A percentile compares a stretch with the other conserved stretches of the same genome.
Conservation (phyloP, 2,888 invertebrate species). For the Gnatocerus cornutus region DNA sequence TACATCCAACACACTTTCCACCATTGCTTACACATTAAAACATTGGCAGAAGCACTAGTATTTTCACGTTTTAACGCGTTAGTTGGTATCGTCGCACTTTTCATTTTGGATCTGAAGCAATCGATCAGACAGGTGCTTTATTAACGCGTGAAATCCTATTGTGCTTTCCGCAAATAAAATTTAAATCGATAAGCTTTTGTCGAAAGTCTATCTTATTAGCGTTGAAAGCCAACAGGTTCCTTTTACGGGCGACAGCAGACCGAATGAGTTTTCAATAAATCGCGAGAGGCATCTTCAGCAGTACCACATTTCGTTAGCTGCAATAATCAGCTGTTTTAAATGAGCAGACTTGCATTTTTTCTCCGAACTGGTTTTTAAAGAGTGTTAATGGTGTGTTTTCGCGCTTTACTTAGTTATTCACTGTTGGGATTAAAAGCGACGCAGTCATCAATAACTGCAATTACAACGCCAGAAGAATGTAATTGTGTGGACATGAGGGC, state of each 20-base stretch:
- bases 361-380: slow-evolving; percentile 28
- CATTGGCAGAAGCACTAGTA: slow-evolving; percentile 76
- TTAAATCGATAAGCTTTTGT: slow-evolving; percentile 26
- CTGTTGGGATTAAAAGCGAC: slow-evolving; percentile 18
- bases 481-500: slow-evolving; percentile 29
- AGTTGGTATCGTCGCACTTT: slow-evolving; percentile 59
- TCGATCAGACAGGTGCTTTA: slow-evolving; percentile 44
- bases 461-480: slow-evolving; percentile 23
- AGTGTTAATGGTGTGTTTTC: slow-evolving; percentile 33
- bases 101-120: slow-evolving; percentile 49
- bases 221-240: slow-evolving; percentile 45
- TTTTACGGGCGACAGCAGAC: slow-evolving; percentile 32
- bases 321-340: slow-evolving; percentile 16
- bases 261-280: slow-evolving; percentile 27
- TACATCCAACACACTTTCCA: slow-evolving; percentile 93
- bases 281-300: not conserved
- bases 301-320: slow-evolving; percentile 29
- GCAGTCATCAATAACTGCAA: slow-evolving; percentile 34
- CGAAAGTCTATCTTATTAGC: slow-evolving; percentile 37
- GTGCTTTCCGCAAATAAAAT: slow-evolving; percentile 14
- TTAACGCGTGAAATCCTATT: slow-evolving; percentile 33
- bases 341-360: slow-evolving; percentile 16
- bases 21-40: slow-evolving; percentile 90
- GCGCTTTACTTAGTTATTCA: slow-evolving; percentile 24
- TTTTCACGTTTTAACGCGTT: slow-evolving; percentile 66